Evolutionary conservation across 2,113 vertebrate genomes (phyloP), one percentile per base, ranked within the genome.

Genomic region (Rhinogobius similis): DNA sequence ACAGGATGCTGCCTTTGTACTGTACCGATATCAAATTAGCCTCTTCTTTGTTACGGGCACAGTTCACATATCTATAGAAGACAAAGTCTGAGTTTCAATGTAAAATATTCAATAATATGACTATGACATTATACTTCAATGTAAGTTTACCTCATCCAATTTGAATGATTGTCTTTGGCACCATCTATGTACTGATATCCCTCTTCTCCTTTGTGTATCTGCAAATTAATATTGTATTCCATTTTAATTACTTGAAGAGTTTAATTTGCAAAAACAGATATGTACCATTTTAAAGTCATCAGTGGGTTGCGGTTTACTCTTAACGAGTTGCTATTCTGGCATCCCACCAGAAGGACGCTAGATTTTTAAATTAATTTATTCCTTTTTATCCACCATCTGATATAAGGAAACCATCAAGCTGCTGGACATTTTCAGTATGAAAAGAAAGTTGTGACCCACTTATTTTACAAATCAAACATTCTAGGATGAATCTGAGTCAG

Each of bases 91-190:
- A 52, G 26, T 38, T 3, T 2, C 1, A 0, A 14, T 13, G 4
- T 11, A 26, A 55, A 27, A 44, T 12, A 27, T 18, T 27, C 8
- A 2, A 11, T 58, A 21, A 20, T 5, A 10, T 8, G 48, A 36
- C 41, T 32, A 52, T 11, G n/a, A 14, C 10, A n/a, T 11, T 10
- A 36, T n/a, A 36, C 29, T 36, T 36, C 3, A 11, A 61, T n/a
- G 29, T 36, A 2, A 11, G 36, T 20, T 11, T 75, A 95, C 94
- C 94, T 95, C 94, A 95, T 94, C 94, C 94, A 95, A 78, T 96
- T 96, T 18, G 94, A 93, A 64, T 83, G 81, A 7, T 91, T 88
- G 24, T 91, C 87, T 50, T 90, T 88, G 55, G 90, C 82, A 32
- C 90, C 94, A 68, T 95, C 92, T 29, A 95, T 91, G 56, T 93